These are phyloP conservation scores for Peromyscus leucopus DNA, from an alignment of 2,113 vertebrate species.

Conservation along the genomic window DNA sequence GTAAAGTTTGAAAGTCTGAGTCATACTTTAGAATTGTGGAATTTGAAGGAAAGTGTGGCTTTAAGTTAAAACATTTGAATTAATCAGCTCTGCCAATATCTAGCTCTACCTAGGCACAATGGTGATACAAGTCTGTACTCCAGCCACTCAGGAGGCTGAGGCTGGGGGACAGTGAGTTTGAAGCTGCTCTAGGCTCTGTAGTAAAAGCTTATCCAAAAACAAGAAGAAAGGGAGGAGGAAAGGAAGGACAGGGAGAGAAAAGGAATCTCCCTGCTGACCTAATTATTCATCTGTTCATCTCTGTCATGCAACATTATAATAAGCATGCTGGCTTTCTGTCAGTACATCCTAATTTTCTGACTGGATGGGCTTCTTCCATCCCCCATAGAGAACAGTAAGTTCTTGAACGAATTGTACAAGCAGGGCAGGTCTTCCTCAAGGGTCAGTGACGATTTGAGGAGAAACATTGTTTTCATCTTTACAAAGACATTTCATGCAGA, in stretches of 20 bases:
- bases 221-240: background rate
- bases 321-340: background rate
- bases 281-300: background rate
- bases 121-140: background rate
- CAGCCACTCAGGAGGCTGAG: background rate
- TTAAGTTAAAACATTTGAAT: background rate
- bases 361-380: background rate
- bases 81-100: background rate
- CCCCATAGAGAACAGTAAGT: rapidly evolving
- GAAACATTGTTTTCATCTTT: background rate
- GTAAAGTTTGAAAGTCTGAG: constrained; percentile 32
- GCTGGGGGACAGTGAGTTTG: background rate
- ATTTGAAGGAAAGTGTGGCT: background rate
- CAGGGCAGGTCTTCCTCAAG: background rate
- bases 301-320: background rate
- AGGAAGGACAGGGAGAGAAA: background rate
- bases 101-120: background rate
- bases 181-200: background rate
- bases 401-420: background rate
- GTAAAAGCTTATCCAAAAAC: background rate
- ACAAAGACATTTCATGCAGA: background rate
- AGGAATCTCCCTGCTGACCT: background rate
- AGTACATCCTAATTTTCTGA: background rate
- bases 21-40: background rate
- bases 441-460: background rate